These are phyloP conservation scores for Calidris pugnax DNA, from an alignment of 2,113 vertebrate species.

Conservation along the genomic window DNA sequence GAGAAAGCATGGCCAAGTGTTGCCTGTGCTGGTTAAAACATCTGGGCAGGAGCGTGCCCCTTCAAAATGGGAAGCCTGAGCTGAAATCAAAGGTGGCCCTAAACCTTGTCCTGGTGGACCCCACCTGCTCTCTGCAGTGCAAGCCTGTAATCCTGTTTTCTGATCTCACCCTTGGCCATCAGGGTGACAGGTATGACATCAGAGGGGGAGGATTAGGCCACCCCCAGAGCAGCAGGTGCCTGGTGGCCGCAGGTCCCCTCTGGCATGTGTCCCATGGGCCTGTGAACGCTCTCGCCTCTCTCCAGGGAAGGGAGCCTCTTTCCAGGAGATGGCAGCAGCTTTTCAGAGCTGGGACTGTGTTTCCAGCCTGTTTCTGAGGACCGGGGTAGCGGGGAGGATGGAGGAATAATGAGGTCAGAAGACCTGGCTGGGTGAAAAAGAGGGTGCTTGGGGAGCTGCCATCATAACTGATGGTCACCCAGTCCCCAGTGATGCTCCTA, in stretches of 20 bases:
- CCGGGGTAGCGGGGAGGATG: not conserved
- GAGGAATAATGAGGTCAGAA: not conserved
- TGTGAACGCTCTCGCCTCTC: fast-evolving
- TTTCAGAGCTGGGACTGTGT: not conserved
- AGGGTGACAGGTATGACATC: not conserved
- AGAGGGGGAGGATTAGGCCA: not conserved
- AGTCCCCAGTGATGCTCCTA: not conserved
- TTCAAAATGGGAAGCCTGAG: not conserved
- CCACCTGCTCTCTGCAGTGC: not conserved
- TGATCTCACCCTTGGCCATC: not conserved
- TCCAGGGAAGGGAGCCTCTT: conserved; percentile 28
- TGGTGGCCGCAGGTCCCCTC: not conserved
- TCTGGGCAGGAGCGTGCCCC: fast-evolving
- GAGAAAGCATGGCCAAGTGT: not conserved
- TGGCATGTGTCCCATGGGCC: fast-evolving
- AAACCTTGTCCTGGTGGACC: not conserved
- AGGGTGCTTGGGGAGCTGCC: not conserved
- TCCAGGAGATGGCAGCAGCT: conserved; percentile 70
- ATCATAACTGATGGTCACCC: not conserved
- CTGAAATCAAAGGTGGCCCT: not conserved
- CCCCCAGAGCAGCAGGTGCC: not conserved
- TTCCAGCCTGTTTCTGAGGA: not conserved
- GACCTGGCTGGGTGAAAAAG: not conserved
- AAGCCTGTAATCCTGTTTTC: not conserved
- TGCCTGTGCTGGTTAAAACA: not conserved